Evolutionary conservation across 2,113 vertebrate genomes (phyloP).

Genomic region (Scopus umbretta): DNA sequence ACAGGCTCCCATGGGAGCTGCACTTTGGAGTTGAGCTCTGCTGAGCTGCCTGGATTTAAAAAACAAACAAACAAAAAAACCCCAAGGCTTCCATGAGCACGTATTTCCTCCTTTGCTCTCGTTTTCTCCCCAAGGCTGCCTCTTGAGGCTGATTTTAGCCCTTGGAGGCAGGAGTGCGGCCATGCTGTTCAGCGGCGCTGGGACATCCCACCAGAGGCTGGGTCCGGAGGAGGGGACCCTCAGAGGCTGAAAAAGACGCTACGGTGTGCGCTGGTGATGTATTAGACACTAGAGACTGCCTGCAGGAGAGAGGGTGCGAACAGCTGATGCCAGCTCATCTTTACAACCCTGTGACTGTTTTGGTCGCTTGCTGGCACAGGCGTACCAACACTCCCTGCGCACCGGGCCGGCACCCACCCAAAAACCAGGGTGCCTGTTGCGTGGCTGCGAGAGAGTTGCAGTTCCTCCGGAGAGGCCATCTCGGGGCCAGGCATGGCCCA

Average conservation of each 20-base stretch:
- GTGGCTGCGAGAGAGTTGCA: not conserved
- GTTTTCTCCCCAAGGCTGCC: not conserved
- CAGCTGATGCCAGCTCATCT: not conserved
- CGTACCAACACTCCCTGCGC: not conserved
- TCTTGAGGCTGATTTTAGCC: not conserved
- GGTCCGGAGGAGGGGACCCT: not conserved
- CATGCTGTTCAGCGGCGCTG: not conserved
- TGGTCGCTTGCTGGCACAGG: not conserved
- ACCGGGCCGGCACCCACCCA: not conserved
- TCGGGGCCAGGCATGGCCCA: accelerated
- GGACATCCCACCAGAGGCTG: not conserved
- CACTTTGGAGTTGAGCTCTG: not conserved
- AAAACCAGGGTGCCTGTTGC: not conserved
- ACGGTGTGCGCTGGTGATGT: not conserved
- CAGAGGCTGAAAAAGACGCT: not conserved
- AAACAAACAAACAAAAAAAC: accelerated
- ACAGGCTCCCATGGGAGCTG: not conserved
- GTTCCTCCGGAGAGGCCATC: not conserved
- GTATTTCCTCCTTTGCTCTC: not conserved
- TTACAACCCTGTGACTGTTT: not conserved
- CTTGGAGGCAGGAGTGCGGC: not conserved
- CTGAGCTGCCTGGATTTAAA: not conserved
- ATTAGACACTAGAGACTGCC: not conserved
- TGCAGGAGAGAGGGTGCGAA: not conserved
- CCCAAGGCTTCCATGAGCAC: not conserved